phyloP scores from a whole-genome alignment of 2,797 vertebrate genomes.

The Craterocephalus amniculus region DNA sequence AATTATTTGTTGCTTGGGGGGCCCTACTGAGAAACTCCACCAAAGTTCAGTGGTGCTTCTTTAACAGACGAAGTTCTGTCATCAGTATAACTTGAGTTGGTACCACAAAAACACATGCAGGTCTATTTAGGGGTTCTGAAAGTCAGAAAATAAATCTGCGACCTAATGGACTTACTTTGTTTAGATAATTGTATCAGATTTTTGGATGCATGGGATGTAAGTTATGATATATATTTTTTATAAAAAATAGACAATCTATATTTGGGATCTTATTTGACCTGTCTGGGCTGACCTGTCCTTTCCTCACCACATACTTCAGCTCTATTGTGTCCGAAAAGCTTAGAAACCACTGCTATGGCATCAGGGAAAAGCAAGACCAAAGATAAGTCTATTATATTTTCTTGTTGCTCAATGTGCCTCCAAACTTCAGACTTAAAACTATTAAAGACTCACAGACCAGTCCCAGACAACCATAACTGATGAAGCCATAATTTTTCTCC shows the following conservation, averaged over 20 bases:
- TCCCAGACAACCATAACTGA: not conserved
- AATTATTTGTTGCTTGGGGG: not conserved
- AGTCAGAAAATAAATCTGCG: not conserved
- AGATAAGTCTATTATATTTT: too few relatives aligned
- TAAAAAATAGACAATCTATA: not conserved
- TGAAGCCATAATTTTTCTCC: not conserved
- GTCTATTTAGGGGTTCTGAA: not conserved
- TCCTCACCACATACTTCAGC: not conserved
- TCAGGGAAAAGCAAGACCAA: too few relatives aligned
- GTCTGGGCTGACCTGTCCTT: not conserved
- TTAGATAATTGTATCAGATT: too few relatives aligned
- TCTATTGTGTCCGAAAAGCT: not conserved
- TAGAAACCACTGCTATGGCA: not conserved
- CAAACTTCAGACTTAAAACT: not conserved
- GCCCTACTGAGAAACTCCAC: too few relatives aligned
- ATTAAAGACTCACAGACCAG: not conserved
- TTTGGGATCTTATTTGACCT: not conserved
- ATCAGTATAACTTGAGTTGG: not conserved
- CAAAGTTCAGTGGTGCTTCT: not conserved
- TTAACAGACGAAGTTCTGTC: not conserved
- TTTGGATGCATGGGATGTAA: not conserved
- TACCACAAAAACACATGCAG: not conserved
- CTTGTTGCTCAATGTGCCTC: not conserved
- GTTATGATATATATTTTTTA: not conserved
- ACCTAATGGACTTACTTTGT: not conserved